Evolutionary conservation across 1,140 invertebrate species (phyloP).

Genomic region (Caerostris darwini): DNA sequence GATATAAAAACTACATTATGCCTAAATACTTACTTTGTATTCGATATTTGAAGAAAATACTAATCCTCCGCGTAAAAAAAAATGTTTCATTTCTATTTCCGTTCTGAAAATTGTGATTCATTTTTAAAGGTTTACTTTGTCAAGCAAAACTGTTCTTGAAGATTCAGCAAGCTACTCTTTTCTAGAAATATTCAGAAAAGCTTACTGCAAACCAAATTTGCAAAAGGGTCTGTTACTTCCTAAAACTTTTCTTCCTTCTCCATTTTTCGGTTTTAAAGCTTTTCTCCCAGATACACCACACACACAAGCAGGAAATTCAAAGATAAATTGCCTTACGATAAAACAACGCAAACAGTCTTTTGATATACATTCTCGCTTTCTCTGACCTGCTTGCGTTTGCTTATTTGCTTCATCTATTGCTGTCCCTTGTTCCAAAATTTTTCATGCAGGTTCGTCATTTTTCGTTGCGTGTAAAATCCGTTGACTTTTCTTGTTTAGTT

Average conservation of each 20-base stretch:
- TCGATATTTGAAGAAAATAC: background rate
- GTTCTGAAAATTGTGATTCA: background rate
- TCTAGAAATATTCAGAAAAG: background rate
- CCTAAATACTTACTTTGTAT: too few relatives aligned
- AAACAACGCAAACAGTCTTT: constrained; percentile 68
- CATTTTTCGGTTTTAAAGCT: constrained; percentile 64
- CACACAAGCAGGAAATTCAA: constrained; percentile 45
- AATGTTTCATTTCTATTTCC: constrained; percentile 3
- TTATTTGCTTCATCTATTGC: constrained; percentile 72
- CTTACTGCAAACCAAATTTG: constrained; percentile 60
- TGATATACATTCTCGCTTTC: constrained; percentile 69
- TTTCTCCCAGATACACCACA: constrained; percentile 31
- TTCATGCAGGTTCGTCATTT: constrained; percentile 75
- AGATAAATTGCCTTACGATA: constrained; percentile 70
- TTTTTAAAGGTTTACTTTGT: constrained; percentile 31
- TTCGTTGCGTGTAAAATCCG: constrained; percentile 59
- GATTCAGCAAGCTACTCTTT: background rate
- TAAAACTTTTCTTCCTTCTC: constrained; percentile 53
- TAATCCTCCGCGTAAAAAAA: background rate
- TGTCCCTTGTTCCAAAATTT: constrained; percentile 52
- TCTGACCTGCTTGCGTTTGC: constrained; percentile 54
- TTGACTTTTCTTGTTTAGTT: constrained; percentile 74
- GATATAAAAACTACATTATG: background rate
- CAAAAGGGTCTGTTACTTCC: constrained; percentile 36
- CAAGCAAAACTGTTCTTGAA: constrained; percentile 1